Percentiles rank a stretch among this genome's conserved stretches.
Evolutionary conservation across 2,113 vertebrate genomes (phyloP).

Genomic region (Coreoperca whiteheadi): DNA sequence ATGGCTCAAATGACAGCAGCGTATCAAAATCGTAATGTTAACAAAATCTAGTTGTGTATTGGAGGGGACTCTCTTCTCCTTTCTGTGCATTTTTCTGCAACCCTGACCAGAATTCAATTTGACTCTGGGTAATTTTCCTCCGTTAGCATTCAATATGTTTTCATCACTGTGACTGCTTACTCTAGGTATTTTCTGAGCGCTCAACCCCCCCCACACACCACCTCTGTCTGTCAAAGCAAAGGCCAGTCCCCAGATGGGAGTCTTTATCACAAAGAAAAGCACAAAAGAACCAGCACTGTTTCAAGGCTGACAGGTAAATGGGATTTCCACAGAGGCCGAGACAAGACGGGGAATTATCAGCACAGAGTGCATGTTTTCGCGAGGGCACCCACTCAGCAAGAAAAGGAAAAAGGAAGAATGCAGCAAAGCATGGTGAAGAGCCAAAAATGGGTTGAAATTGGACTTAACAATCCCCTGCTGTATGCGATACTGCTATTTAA

Average conservation of each 20-base stretch:
- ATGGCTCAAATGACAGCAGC: conserved; percentile 20
- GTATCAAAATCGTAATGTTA: conserved; percentile 30
- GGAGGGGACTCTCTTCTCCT: conserved; percentile 10
- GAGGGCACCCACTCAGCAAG: conserved; percentile 32
- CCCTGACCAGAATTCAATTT: conserved; percentile 71
- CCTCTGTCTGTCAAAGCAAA: conserved; percentile 61
- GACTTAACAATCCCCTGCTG: conserved; percentile 16
- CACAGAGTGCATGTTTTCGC: conserved; percentile 23
- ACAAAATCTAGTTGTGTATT: conserved; percentile 19
- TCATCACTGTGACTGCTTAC: conserved; percentile 71
- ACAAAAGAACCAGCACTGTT: conserved; percentile 55
- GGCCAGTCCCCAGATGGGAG: conserved; percentile 65
- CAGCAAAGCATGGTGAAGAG: conserved; percentile 20
- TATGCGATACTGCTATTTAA: conserved; percentile 29
- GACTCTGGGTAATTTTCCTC: conserved; percentile 62
- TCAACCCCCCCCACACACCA: not conserved
- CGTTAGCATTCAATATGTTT: conserved; percentile 70
- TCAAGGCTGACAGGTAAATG: conserved; percentile 70
- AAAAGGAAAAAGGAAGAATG: conserved; percentile 15
- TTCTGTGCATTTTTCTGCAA: conserved; percentile 47
- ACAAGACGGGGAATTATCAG: conserved; percentile 59
- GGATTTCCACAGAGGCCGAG: conserved; percentile 57
- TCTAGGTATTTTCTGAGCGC: conserved; percentile 56
- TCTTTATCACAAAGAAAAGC: conserved; percentile 71
- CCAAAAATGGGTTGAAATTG: conserved; percentile 26